phyloP scores from a whole-genome alignment of 64 coral and sea anemone species.

The Anthopleura sola region DNA sequence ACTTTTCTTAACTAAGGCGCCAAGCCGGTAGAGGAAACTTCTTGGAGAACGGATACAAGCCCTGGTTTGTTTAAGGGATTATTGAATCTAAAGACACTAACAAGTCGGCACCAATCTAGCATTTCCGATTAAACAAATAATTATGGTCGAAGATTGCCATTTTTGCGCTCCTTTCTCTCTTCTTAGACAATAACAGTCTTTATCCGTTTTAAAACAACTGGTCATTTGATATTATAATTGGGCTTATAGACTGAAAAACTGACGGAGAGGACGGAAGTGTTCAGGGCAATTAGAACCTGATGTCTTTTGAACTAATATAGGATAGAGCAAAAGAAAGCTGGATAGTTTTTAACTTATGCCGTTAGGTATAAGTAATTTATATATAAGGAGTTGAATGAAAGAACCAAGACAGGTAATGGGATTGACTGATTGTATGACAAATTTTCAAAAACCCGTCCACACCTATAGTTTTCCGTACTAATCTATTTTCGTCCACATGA shows the following conservation, averaged over 20 bases:
- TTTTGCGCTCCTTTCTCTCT: neutral
- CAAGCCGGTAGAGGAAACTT: neutral
- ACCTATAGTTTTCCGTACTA: no score
- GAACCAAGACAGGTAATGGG: no score
- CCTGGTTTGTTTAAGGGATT: neutral
- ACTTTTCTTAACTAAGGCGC: neutral
- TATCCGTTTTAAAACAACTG: neutral
- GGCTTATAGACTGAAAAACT: neutral
- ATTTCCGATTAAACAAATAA: neutral
- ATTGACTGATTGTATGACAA: no score
- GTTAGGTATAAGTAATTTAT: neutral
- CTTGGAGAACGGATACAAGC: neutral
- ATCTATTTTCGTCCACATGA: no score
- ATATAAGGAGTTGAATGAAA: no score
- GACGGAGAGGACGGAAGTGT: neutral
- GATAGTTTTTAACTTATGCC: neutral
- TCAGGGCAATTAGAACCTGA: neutral
- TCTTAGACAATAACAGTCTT: neutral
- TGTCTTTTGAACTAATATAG: neutral
- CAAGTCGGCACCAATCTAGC: neutral
- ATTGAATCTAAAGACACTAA: neutral
- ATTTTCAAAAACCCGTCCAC: no score
- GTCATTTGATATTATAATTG: neutral
- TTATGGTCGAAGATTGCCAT: neutral
- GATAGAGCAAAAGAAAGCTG: neutral